Evolutionary conservation across 2,797 vertebrate species (phyloP).

Genomic region (Labeo calbasu): DNA sequence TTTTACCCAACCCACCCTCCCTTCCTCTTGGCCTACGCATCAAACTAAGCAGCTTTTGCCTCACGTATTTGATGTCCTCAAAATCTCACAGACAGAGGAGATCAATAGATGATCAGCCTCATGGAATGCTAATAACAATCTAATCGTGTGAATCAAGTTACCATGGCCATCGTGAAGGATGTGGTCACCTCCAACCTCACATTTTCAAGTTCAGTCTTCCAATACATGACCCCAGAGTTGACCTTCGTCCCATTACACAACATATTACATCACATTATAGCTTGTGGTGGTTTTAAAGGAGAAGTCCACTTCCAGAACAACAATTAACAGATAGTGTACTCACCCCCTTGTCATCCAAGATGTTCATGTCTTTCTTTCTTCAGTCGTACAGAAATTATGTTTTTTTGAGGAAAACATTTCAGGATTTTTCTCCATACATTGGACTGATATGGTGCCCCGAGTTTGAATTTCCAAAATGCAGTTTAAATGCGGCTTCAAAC

Average conservation of each 20-base stretch:
- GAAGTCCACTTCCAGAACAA: no score
- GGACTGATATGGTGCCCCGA: no score
- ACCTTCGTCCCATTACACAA: background rate
- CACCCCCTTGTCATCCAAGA: no score
- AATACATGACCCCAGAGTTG: background rate
- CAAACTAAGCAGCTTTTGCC: conserved; percentile 53
- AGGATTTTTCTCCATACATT: no score
- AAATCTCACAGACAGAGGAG: conserved; percentile 74
- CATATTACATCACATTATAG: background rate
- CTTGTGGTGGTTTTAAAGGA: background rate
- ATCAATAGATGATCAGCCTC: conserved; percentile 80
- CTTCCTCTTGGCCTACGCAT: conserved; percentile 30
- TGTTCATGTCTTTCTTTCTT: no score
- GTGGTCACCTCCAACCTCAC: background rate
- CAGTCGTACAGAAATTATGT: no score
- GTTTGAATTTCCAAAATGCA: no score
- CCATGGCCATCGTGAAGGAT: conserved; percentile 5
- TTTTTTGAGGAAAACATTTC: no score
- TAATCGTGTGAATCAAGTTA: conserved; percentile 30
- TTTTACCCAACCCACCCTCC: conserved; percentile 58
- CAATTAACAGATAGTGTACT: no score
- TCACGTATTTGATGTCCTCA: conserved; percentile 75
- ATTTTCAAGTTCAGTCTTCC: background rate
- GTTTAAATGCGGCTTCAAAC: no score
- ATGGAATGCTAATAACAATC: conserved; percentile 78